Evolutionary conservation across 2,113 vertebrate species (phyloP), one percentile per base, ranked within the genome.

Genomic region (Podilymbus podiceps): DNA sequence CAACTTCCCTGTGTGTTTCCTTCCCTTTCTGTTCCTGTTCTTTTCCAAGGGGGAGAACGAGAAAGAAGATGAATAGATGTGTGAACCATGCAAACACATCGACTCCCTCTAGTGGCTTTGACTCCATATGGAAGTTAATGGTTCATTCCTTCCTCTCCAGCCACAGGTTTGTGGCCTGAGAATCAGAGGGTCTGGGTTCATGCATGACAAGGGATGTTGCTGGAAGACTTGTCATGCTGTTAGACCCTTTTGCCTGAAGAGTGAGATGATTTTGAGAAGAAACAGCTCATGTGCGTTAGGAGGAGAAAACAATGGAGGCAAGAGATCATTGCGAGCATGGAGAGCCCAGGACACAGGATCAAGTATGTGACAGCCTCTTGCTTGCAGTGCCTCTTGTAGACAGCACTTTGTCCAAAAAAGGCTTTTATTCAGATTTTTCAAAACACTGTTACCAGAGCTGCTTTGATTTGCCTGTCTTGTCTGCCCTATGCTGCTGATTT

Each of bases 41-140:
- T 67, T 42, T 44, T 95, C 63, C 88, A 89, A 87, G 33, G 33
- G n/a, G 84, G 24, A 89, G 82, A 91, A n/a, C 6, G 71, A 89
- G 89, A 81, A 89, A 85, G 58, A 79, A 63, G 90, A 89, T 80
- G 92, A 95, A 90, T 77, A 79, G 88, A 90, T 46, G 75, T 64
- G 85, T 46, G 85, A 93, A 53, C 83, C 90, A 24, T 1, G 30
- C 92, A 93, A 97, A 96, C 85, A 90, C 95, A 88, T 92, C 62
- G 86, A 94, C 97, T 97, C 97, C 97, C 96, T 96, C 97, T 96
- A 96, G 97, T 78, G 93, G 96, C 85, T 93, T 42, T 78, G 85
- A 14, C 21, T 94, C 85, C 90, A 42, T 95, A 94, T 80, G 33
- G 88, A 71, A 93, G 47, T 15, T 40, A 15, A 46, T 63, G 93